Evolutionary conservation across 2,113 vertebrate genomes (phyloP), one percentile per base, ranked within the genome.

Genomic region (Taurulus bubalis): DNA sequence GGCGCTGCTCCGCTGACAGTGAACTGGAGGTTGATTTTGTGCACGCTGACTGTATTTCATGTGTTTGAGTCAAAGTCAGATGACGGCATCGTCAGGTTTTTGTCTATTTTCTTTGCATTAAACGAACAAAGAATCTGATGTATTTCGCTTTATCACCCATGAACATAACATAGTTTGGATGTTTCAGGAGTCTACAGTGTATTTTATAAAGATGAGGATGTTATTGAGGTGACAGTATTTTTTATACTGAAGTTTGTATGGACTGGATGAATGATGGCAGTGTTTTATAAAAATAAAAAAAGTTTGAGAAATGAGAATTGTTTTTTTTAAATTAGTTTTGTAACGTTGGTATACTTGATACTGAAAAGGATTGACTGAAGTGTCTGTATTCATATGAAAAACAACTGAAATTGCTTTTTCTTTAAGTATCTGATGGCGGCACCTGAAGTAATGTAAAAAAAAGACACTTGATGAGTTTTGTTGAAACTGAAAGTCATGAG

Each of bases 41-140:
- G 78, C 82, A 36, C 65, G 18, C 72, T 77, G 82, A 89, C 86
- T 90, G 87, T 91, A 87, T 73, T 85, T 45, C 10, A 10, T 74
- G 62, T 77, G 69, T 83, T 64, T 69, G 32, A 79, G 32, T 73
- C 58, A 63, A 71, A 83, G 58, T 85, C 56, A 32, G 58, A 55
- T 22, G 32, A 53, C 51, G 60, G 22, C 63, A 15, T 83, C 71
- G 71, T 55, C 40, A 49, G 63, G 26, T 75, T 79, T 74, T 28
- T 66, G 26, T 80, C 55, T 40, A 1, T 72, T 70, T 59, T 77
- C 38, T 59, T 49, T 55, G 30, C 15, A 45, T 74, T 68, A n/a
- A 32, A 63, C 24, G 55, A 78, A 69, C 68, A 81, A n/a, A 4
- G 66, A 64, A 79, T 75, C n/a, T 71, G 55, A 42, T 66, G 58